Evolutionary conservation across 2,113 vertebrate species (phyloP).

Genomic region (Tinamus guttatus): DNA sequence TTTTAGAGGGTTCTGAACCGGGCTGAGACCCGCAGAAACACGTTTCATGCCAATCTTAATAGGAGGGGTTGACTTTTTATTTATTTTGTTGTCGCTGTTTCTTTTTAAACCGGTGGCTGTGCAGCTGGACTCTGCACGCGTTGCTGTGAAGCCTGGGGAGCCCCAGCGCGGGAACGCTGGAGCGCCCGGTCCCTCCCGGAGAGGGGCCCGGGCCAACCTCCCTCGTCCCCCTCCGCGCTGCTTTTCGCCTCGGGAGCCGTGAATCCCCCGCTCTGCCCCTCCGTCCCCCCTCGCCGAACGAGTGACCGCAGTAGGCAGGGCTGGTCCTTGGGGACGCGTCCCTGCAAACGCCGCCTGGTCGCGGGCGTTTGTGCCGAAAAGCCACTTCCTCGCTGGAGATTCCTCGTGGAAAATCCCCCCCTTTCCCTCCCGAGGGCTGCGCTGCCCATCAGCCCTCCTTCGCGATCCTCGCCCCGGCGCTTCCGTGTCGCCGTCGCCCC

Average conservation of each 20-base stretch:
- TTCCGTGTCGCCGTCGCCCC: background rate
- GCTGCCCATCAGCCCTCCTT: background rate
- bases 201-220: slow-evolving; percentile 1
- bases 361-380: slow-evolving; percentile 38
- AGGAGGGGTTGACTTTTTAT: slow-evolving; percentile 57
- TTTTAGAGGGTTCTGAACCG: background rate
- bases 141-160: slow-evolving; percentile 61
- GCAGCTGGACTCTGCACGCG: slow-evolving; percentile 55
- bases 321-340: background rate
- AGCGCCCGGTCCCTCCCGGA: slow-evolving; percentile 65
- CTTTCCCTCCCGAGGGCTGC: background rate
- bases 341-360: slow-evolving; percentile 57
- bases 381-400: background rate
- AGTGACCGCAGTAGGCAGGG: slow-evolving; percentile 46
- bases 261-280: background rate
- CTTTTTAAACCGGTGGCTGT: slow-evolving; percentile 17
- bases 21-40: background rate
- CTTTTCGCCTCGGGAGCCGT: slow-evolving; percentile 48
- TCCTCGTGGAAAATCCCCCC: background rate
- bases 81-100: slow-evolving; percentile 45
- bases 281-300: background rate
- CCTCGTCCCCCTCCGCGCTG: background rate
- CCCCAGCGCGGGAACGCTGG: slow-evolving; percentile 69
- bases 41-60: slow-evolving; percentile 13
- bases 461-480: background rate